A percentile compares a stretch with the other conserved stretches of the same genome.
Conservation (phyloP, 2,888 invertebrate genomes). For the Acanthoscelides obtectus region DNA sequence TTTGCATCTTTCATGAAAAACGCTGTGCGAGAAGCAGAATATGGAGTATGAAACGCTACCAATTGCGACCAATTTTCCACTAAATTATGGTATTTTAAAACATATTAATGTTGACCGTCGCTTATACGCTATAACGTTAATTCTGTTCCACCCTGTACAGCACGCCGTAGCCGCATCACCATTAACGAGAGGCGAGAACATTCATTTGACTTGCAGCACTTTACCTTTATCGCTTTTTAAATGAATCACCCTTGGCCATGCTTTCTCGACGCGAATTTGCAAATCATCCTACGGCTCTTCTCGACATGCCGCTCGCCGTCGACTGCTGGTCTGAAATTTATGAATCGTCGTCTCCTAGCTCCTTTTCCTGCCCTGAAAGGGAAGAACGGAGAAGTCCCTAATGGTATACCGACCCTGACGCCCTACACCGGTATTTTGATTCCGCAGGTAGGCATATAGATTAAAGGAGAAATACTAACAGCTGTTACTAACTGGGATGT, state of each 20-base stretch:
- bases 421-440: neutral
- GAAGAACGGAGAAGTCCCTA: neutral
- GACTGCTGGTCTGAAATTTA: neutral
- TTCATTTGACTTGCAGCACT: neutral
- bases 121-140: too few species aligned
- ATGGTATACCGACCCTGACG: neutral
- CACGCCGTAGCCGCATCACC: neutral
- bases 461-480: neutral
- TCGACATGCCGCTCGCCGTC: neutral
- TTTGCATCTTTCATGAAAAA: too few species aligned
- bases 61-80: too few species aligned
- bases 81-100: too few species aligned
- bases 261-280: neutral
- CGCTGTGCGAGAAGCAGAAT: too few species aligned
- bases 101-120: too few species aligned
- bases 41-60: too few species aligned
- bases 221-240: neutral
- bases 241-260: neutral
- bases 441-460: neutral
- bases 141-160: too few species aligned
- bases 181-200: neutral
- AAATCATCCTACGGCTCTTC: neutral
- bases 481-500: neutral
- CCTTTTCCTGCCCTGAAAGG: neutral
- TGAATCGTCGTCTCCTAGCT: neutral